Percentiles rank a stretch among this genome's conserved stretches.
Evolutionary conservation across 2,113 vertebrate species (phyloP).

Genomic region (Tiliqua scincoides): DNA sequence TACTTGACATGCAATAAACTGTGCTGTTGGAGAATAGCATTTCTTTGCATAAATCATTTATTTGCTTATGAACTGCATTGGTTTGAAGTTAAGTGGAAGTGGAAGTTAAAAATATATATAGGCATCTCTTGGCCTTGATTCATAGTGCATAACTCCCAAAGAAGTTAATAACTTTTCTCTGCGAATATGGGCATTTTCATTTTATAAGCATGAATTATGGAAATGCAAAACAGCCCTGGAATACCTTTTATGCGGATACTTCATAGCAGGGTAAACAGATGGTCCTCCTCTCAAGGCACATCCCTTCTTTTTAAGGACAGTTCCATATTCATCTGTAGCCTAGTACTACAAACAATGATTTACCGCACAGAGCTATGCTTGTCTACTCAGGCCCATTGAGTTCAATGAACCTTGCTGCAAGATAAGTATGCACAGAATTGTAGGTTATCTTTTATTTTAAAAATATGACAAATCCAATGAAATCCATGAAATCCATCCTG

Average conservation of each 20-base stretch:
- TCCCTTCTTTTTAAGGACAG: background rate
- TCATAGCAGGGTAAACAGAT: background rate
- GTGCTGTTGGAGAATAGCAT: constrained; percentile 40
- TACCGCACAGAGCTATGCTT: no score
- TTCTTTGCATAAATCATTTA: constrained; percentile 57
- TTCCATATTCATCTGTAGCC: background rate
- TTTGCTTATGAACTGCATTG: constrained; percentile 48
- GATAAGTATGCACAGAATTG: no score
- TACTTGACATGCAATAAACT: constrained; percentile 49
- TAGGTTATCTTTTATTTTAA: no score
- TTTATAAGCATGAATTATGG: constrained; percentile 19
- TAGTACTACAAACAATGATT: background rate
- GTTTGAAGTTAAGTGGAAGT: constrained; percentile 46
- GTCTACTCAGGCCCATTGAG: no score
- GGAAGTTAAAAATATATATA: constrained; percentile 18
- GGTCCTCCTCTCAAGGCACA: background rate
- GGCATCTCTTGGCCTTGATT: constrained; percentile 36
- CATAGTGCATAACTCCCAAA: constrained; percentile 15
- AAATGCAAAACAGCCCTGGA: background rate
- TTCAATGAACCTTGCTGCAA: no score
- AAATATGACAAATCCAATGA: no score
- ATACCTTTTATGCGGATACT: background rate
- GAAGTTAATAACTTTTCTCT: constrained; percentile 20
- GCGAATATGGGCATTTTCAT: background rate
- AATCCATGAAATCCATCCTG: no score